These are phyloP conservation scores for Eupsittula cactorum DNA, from an alignment of 2,113 vertebrate genomes.

Conservation along the genomic window DNA sequence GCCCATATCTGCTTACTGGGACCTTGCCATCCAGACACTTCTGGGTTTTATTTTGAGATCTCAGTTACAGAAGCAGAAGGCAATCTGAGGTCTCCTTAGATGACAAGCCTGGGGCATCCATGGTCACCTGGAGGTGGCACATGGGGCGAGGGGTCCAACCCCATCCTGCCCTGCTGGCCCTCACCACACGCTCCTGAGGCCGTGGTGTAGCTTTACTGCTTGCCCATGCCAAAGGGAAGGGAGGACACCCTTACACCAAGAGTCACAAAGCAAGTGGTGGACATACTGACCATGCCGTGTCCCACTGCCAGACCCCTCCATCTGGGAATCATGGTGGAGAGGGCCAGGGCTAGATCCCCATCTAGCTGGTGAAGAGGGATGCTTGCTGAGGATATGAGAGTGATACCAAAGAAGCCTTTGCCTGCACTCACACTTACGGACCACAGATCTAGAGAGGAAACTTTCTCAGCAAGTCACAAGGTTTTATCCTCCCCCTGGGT, in stretches of 20 bases:
- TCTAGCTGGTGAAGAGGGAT: not conserved
- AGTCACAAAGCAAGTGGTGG: not conserved
- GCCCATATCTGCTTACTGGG: not conserved
- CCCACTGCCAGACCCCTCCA: not conserved
- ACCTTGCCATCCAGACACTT: not conserved
- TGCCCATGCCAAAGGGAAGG: not conserved
- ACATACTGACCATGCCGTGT: not conserved
- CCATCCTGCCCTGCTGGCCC: not conserved
- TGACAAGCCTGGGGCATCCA: not conserved
- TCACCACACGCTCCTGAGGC: not conserved
- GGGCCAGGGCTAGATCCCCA: not conserved
- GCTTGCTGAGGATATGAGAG: not conserved
- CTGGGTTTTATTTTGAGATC: not conserved
- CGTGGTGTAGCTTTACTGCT: not conserved
- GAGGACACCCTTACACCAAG: not conserved
- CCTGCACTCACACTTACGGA: not conserved
- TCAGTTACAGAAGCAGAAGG: not conserved
- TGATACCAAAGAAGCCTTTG: not conserved
- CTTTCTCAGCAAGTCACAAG: not conserved
- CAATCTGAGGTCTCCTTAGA: not conserved
- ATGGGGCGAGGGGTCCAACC: not conserved
- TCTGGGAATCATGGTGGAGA: accelerated
- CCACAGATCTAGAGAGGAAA: not conserved
- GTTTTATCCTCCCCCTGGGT: not conserved
- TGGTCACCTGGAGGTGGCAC: not conserved